Conservation (phyloP, 2,888 invertebrate genomes). For the Malthinus seriepunctatus region DNA sequence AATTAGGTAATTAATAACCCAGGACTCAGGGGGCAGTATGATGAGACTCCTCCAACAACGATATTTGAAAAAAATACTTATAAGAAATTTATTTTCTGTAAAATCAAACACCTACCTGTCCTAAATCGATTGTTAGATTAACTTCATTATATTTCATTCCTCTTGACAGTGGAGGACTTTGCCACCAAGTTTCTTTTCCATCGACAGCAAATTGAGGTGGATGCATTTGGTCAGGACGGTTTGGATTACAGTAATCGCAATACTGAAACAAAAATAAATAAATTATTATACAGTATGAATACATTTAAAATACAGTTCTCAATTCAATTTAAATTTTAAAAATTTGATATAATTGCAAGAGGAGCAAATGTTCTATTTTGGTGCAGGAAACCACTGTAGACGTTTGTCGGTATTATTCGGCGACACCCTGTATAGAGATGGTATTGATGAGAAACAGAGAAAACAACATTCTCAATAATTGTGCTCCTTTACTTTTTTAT, state of each 20-base stretch:
- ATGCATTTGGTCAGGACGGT: slow-evolving; percentile 75
- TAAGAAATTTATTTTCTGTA: too few relatives aligned
- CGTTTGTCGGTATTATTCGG: too few relatives aligned
- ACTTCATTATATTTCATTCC: slow-evolving; percentile 97
- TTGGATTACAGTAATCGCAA: slow-evolving; percentile 89
- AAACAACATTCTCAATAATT: too few relatives aligned
- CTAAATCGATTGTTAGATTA: slow-evolving; percentile 95
- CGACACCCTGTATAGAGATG: too few relatives aligned
- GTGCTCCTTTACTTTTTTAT: too few relatives aligned
- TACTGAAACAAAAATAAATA: slow-evolving; percentile 62
- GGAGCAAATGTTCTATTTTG: too few relatives aligned
- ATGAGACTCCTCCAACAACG: too few relatives aligned
- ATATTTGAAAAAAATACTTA: too few relatives aligned
- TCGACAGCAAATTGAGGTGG: slow-evolving; percentile 93
- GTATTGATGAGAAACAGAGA: too few relatives aligned
- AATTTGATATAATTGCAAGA: neutral
- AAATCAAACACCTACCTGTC: slow-evolving; percentile 73
- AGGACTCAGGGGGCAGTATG: too few relatives aligned
- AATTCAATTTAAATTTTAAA: neutral
- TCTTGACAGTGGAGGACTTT: slow-evolving; percentile 95
- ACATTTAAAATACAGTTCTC: neutral
- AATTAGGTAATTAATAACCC: too few relatives aligned
- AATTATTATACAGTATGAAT: neutral
- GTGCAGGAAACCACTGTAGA: too few relatives aligned
- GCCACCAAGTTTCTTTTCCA: slow-evolving; percentile 98